Conservation (phyloP, 2,888 invertebrate species). For the Brachypalpus laphriformis region DNA sequence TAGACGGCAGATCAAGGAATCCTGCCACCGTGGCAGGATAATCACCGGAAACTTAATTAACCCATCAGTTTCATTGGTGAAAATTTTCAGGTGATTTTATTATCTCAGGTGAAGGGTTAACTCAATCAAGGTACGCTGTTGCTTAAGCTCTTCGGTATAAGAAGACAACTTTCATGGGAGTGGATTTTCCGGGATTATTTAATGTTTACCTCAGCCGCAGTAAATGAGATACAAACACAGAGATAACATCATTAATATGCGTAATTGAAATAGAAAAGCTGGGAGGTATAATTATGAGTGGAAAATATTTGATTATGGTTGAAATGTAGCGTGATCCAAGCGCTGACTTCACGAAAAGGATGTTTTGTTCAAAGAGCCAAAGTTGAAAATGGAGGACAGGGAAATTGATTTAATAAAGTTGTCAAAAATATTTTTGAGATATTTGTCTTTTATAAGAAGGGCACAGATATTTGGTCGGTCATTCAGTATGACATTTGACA, state of each 20-base stretch:
- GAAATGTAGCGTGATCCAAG: not conserved
- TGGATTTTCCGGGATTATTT: constrained; percentile 17
- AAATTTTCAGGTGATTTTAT: constrained; percentile 30
- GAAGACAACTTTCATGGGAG: not conserved
- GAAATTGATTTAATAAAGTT: not conserved
- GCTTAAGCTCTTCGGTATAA: not conserved
- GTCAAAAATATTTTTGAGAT: no score
- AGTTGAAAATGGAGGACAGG: not conserved
- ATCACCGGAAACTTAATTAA: constrained; percentile 42
- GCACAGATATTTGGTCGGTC: no score
- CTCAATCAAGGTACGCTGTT: constrained; percentile 27
- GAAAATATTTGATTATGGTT: not conserved
- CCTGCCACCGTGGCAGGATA: not conserved
- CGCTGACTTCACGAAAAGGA: not conserved
- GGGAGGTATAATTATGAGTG: not conserved
- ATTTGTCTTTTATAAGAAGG: no score
- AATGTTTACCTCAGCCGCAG: not conserved
- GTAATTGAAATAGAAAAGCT: not conserved
- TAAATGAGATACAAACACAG: constrained; percentile 13
- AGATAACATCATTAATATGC: constrained; percentile 15
- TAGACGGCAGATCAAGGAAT: not conserved
- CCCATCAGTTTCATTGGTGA: constrained; percentile 14
- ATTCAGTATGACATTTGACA: no score
- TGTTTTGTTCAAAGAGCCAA: not conserved
- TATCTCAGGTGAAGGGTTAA: constrained; percentile 37